These are phyloP conservation scores for Osmoderma eremita DNA, from an alignment of 2,888 invertebrate genomes.

Conservation along the genomic window DNA sequence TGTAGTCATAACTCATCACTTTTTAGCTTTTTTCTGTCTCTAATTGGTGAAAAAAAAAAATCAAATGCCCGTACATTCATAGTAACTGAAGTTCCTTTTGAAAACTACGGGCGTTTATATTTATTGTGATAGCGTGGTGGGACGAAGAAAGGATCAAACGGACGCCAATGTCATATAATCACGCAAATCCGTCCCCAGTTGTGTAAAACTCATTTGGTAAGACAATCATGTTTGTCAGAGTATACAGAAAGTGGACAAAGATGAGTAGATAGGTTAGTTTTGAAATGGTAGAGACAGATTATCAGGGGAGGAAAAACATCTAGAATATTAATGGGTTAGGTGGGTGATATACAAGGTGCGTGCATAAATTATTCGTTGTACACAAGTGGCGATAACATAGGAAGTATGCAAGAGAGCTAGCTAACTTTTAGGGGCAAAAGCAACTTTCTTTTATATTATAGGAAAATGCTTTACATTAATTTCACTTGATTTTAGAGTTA, in stretches of 20 bases:
- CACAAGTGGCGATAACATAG: no score
- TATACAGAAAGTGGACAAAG: slow-evolving; percentile 36
- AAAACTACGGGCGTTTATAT: background rate
- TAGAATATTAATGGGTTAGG: slow-evolving; percentile 20
- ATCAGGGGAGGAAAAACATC: slow-evolving; percentile 2
- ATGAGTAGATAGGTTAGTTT: slow-evolving; percentile 22
- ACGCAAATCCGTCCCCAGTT: slow-evolving; percentile 16
- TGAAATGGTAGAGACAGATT: slow-evolving; percentile 12
- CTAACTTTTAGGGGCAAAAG: no score
- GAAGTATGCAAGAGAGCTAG: no score
- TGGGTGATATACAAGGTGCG: background rate
- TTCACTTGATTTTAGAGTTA: no score
- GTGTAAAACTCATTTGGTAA: slow-evolving; percentile 30
- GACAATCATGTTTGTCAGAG: slow-evolving; percentile 33
- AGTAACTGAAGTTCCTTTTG: background rate
- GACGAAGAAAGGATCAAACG: slow-evolving; percentile 15
- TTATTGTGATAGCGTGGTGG: slow-evolving; percentile 5
- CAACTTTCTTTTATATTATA: no score
- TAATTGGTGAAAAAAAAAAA: no score
- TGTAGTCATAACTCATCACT: no score
- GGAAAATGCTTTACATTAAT: no score
- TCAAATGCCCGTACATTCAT: no score
- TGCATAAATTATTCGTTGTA: no score
- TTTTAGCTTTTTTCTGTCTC: no score
- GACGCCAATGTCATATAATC: slow-evolving; percentile 14